Evolutionary conservation across 2,113 vertebrate species (phyloP), one percentile per base, ranked within the genome.

Genomic region (Neoarius graeffei): DNA sequence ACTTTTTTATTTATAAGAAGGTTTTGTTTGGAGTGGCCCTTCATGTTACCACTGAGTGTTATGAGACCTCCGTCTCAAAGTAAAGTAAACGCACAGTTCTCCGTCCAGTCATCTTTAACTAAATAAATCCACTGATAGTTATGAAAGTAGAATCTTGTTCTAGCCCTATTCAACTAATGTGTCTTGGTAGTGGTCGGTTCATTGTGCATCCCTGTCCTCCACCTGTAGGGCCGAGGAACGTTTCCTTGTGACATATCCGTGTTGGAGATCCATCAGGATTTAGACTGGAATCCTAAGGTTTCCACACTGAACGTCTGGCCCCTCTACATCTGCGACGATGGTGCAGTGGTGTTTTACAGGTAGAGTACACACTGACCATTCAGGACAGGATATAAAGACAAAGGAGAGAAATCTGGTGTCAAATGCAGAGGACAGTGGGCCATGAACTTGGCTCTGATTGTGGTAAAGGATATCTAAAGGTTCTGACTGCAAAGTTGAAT

Each of bases 231-330:
- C 30, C 95, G 98, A 94, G 98, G 98, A 94, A 99, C 98, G 0
- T 99, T 99, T 95, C 98, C 98, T 4, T 99, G 98, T 8, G 98
- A 99, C 93, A 99, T 99, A 91, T 99, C 98, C 15, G 95, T 99
- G 90, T 93, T 99, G 94, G 98, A 99, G 94, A 99, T 99, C 93
- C 98, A 99, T 91, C 98, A 99, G 87, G 98, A 99, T 92, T 94
- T 99, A 92, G 98, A 99, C 91, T 99, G 98, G 98, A 99, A 99
- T 93, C 98, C 98, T 0, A 99, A 99, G 93, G 98, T 99, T 88
- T 97, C 97, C 15, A 97, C 98, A 3, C 91, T 99, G 74, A 99
- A 99, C 87, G 98, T 98, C 91, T 99, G 98, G 98, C 98, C 98
- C 86, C 97, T 99, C 80, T 99, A 99, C 94, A 99, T 99, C 93